These are phyloP conservation scores for Spondyliosoma cantharus DNA, from an alignment of 2,797 vertebrate species.

Conservation along the genomic window DNA sequence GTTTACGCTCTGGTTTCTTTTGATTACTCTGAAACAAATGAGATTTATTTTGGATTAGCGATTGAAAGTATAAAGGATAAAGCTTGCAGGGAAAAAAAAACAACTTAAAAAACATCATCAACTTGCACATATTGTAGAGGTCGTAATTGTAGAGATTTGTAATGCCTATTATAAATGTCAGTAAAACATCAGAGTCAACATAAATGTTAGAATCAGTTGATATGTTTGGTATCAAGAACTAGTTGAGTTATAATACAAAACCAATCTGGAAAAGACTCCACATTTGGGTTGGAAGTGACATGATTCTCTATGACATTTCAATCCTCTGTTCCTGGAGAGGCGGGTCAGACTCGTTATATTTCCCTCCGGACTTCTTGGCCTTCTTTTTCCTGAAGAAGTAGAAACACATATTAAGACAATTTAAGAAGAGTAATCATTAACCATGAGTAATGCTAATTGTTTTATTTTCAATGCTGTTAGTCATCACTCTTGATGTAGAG, in stretches of 20 bases:
- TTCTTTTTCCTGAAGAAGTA: constrained; percentile 65
- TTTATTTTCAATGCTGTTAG: neutral
- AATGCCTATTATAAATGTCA: neutral
- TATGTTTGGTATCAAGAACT: constrained; percentile 23
- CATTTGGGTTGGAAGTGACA: neutral
- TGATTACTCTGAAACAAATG: constrained; percentile 10
- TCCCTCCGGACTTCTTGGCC: constrained; percentile 37
- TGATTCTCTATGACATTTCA: constrained; percentile 71
- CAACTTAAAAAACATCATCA: neutral
- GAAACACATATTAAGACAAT: constrained; percentile 11
- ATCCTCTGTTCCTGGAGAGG: constrained; percentile 66
- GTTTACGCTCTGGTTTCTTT: constrained; percentile 2
- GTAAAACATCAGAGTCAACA: constrained; percentile 20
- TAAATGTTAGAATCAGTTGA: constrained; percentile 22
- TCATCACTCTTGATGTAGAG: neutral
- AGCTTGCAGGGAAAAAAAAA: neutral
- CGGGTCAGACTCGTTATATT: constrained; percentile 32
- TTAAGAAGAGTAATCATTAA: neutral
- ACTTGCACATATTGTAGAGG: neutral
- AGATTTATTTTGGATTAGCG: constrained; percentile 5
- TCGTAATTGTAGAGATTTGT: too few relatives aligned
- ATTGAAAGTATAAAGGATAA: neutral
- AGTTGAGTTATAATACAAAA: constrained; percentile 22
- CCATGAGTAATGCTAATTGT: neutral
- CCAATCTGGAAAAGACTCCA: constrained; percentile 23